Percentiles rank a stretch among this genome's conserved stretches.
These are phyloP conservation scores for Trypoxylon attenuatum DNA, from an alignment of 2,888 invertebrate genomes.

Conservation along the genomic window DNA sequence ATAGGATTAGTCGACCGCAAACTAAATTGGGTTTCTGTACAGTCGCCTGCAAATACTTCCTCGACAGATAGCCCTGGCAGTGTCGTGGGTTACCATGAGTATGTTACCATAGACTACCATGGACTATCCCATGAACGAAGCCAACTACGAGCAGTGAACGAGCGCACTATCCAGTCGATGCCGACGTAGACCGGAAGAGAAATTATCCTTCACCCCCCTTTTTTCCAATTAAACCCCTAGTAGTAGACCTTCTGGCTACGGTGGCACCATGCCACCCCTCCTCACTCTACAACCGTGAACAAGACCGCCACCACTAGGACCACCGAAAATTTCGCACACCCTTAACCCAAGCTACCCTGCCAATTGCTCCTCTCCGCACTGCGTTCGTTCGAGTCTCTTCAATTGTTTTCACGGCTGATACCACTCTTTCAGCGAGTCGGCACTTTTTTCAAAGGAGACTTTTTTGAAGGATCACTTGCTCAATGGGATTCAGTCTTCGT, in stretches of 20 bases:
- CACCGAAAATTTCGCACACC: neutral
- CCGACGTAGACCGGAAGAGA: conserved; percentile 41
- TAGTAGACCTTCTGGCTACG: neutral
- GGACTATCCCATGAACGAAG: conserved; percentile 30
- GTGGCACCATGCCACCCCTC: neutral
- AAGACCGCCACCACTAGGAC: neutral
- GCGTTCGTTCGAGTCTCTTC: too few species aligned
- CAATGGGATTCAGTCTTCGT: too few species aligned
- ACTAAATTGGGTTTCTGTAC: conserved; percentile 73
- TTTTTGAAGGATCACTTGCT: too few species aligned
- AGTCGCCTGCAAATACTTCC: conserved; percentile 69
- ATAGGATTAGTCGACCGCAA: conserved; percentile 72
- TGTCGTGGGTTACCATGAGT: conserved; percentile 44
- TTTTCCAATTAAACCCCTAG: conserved; percentile 56
- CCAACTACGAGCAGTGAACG: conserved; percentile 2
- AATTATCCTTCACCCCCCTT: conserved; percentile 54
- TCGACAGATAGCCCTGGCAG: conserved; percentile 53
- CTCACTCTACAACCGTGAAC: neutral
- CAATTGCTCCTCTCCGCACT: neutral
- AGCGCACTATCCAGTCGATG: conserved; percentile 7
- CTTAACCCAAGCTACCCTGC: neutral
- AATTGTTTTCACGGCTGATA: too few species aligned
- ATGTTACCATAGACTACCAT: too few species aligned
- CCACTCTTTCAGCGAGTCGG: too few species aligned
- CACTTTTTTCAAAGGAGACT: too few species aligned